These are phyloP conservation scores for Hetaerina americana DNA, from an alignment of 1,140 invertebrate genomes.

Conservation along the genomic window DNA sequence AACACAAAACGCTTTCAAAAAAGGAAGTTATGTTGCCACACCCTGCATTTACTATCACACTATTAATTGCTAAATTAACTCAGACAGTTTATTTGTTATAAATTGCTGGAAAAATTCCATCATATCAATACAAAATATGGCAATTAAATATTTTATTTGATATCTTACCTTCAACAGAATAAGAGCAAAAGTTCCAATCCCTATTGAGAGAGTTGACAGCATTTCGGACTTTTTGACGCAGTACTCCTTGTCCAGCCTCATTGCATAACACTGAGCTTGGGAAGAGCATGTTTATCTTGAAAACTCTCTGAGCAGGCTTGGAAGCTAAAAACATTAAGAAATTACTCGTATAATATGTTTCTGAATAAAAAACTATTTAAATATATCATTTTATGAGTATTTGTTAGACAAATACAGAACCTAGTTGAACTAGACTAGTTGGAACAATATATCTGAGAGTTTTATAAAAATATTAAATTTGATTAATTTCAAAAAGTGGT, in stretches of 20 bases:
- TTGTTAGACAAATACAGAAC: too few species aligned
- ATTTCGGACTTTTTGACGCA: conserved; percentile 72
- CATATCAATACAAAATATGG: conserved; percentile 4
- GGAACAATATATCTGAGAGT: too few species aligned
- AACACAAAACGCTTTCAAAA: too few species aligned
- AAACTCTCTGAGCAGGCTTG: conserved; percentile 76
- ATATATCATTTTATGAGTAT: too few species aligned
- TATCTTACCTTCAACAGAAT: conserved; percentile 57
- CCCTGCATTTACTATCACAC: conserved; percentile 12
- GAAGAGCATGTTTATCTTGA: conserved; percentile 86
- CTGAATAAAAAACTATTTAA: too few species aligned
- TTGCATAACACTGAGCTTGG: conserved; percentile 86
- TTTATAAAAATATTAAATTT: neutral
- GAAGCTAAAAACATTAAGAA: conserved; percentile 40
- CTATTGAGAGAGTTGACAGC: conserved; percentile 80
- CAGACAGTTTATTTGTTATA: conserved; percentile 2
- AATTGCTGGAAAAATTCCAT: neutral
- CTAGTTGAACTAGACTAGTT: too few species aligned
- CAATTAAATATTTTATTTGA: neutral
- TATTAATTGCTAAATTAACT: conserved; percentile 14
- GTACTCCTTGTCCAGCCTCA: conserved; percentile 80
- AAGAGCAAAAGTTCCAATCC: conserved; percentile 89
- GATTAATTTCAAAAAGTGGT: neutral
- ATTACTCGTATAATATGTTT: too few species aligned
- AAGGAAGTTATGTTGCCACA: too few species aligned